phyloP scores from a whole-genome alignment of 1,140 invertebrate species.

The Thaumatotibia leucotreta region DNA sequence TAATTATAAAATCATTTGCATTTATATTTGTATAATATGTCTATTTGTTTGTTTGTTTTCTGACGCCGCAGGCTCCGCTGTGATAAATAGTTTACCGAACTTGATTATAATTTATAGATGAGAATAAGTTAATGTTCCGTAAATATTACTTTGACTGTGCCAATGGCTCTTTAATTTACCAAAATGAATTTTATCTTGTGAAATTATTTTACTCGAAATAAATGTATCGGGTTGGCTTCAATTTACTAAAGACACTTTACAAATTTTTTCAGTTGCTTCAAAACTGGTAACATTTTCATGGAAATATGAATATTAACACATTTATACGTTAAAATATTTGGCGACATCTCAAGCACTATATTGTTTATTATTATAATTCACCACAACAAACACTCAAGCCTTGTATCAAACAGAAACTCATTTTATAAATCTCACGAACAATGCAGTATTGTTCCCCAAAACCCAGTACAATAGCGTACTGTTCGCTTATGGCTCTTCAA shows the following conservation, averaged over 20 bases:
- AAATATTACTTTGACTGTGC: too few species aligned
- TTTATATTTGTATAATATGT: constrained; percentile 54
- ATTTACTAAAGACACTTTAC: too few species aligned
- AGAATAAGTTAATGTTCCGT: not conserved
- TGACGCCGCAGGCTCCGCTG: constrained; percentile 17
- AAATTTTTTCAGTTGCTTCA: too few species aligned
- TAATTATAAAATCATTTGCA: constrained; percentile 37
- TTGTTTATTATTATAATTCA: not conserved
- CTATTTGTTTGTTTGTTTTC: constrained; percentile 48
- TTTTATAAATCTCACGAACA: constrained; percentile 43
- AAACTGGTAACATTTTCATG: too few species aligned
- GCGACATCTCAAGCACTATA: not conserved
- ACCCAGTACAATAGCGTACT: constrained; percentile 48
- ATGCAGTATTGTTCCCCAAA: constrained; percentile 59
- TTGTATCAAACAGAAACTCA: constrained; percentile 27
- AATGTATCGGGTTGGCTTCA: too few species aligned
- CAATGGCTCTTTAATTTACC: not conserved
- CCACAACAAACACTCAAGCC: not conserved
- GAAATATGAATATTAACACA: too few species aligned
- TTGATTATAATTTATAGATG: not conserved
- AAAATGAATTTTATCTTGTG: too few species aligned
- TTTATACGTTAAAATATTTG: not conserved
- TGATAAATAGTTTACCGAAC: not conserved
- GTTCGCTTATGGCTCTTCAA: constrained; percentile 48
- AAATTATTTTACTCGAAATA: too few species aligned